A percentile compares a stretch with the other conserved stretches of the same genome.
phyloP scores from a whole-genome alignment of 2,888 invertebrate species.

The Lepetodrilus schrolli region DNA sequence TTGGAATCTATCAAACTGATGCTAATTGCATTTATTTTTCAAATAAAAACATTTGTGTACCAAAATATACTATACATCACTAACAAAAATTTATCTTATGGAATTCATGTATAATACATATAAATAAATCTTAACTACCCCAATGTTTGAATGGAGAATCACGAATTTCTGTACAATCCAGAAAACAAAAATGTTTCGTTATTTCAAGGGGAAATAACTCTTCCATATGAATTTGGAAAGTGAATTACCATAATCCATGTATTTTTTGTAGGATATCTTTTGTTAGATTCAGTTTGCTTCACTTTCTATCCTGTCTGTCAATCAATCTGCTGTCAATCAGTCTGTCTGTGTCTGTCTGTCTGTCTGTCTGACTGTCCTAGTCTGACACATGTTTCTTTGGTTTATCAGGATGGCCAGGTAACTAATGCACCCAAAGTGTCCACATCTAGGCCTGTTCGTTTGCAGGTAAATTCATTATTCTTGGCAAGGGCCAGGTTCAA shows the following conservation, averaged over 20 bases:
- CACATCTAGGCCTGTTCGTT: conserved; percentile 59
- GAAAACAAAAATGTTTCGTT: too few relatives aligned
- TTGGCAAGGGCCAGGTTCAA: background rate
- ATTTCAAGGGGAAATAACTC: too few relatives aligned
- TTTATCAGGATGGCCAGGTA: conserved; percentile 60
- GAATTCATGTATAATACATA: too few relatives aligned
- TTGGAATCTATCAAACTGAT: too few relatives aligned
- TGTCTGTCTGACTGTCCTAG: background rate
- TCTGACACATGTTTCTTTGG: background rate
- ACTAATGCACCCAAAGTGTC: conserved; percentile 57
- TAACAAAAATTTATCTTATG: too few relatives aligned
- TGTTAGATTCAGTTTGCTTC: background rate
- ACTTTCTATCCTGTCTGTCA: background rate
- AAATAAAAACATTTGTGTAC: too few relatives aligned
- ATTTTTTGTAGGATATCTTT: background rate
- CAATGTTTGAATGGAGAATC: too few relatives aligned
- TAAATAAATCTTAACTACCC: too few relatives aligned
- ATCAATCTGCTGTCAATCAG: background rate
- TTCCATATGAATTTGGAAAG: background rate
- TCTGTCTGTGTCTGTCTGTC: background rate
- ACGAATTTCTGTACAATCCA: too few relatives aligned
- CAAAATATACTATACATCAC: too few relatives aligned
- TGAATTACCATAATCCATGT: background rate
- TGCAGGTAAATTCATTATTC: conserved; percentile 50
- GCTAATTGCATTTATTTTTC: too few relatives aligned